Base-by-base conservation (phyloP, 2,888 invertebrate genomes). In the Trichopria drosophilae region DNA sequence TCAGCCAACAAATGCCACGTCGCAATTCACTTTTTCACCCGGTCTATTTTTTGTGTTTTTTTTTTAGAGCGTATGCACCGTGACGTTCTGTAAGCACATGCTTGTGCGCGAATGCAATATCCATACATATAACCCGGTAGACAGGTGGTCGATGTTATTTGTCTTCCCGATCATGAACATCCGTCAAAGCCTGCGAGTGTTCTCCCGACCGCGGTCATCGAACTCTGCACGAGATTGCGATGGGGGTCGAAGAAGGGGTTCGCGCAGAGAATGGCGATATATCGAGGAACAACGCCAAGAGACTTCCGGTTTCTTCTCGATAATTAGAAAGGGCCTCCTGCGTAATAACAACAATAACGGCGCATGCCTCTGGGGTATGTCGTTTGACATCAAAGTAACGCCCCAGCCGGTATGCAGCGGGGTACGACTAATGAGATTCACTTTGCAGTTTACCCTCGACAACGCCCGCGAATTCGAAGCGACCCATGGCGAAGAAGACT, bases 401-500 rank as follows among this genome's bases (percentile, higher is more conserved):
- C 62, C 61, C 64, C 53, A 54, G 60, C 51, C 60, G 53, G 57
- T 52, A 61, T 64, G 65, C 66, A 66, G 54, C 67, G 62, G 62
- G 60, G 61, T 63, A 66, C 62, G 66, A 70, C 66, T 70, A 71
- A 74, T 74, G 72, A 71, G 74, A 75, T 75, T 74, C 73, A 73
- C 72, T 72, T 72, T 70, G 68, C 67, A 63, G 64, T 68, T 66
- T 67, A 65, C 64, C 65, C 69, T 62, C 60, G 56, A n/a, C 40
- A 13, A 44, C 49, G 28, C 32, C 43, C 53, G 35, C 51, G 37
- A n/a, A n/a, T n/a, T n/a, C n/a, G n/a, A n/a, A n/a, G n/a, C n/a
- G n/a, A n/a, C n/a, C n/a, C n/a, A n/a, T 41, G 51, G 54, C 50
- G 53, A 50, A 55, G 53, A 57, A 58, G 55, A 55, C 51, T 57